Conservation (phyloP, 1,140 invertebrate genomes). For the Heliconius congener region DNA sequence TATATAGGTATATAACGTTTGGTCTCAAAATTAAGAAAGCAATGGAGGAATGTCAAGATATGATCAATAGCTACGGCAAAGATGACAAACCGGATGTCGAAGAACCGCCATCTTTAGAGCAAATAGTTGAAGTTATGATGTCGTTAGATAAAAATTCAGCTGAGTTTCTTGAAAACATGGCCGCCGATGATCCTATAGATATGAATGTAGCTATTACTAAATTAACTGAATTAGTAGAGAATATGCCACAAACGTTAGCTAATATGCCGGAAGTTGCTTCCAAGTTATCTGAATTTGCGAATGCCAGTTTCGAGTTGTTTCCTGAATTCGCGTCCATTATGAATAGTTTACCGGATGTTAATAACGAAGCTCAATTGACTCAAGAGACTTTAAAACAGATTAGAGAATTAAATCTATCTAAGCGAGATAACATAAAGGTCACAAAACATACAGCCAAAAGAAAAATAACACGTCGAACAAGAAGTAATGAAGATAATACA, state of each 20-base stretch:
- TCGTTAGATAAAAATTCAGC: conserved; percentile 66
- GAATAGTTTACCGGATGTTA: conserved; percentile 65
- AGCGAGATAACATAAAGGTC: conserved; percentile 70
- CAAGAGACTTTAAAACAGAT: conserved; percentile 77
- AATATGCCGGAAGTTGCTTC: conserved; percentile 75
- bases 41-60: conserved; percentile 75
- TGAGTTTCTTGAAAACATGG: conserved; percentile 65
- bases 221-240: conserved; percentile 64
- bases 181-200: conserved; percentile 56
- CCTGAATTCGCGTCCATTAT: conserved; percentile 73
- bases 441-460: conserved; percentile 72
- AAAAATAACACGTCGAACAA: conserved; percentile 63
- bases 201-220: conserved; percentile 58
- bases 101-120: conserved; percentile 61
- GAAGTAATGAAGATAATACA: conserved; percentile 54
- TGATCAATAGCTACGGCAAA: conserved; percentile 72
- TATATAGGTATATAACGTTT: conserved; percentile 68
- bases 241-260: conserved; percentile 74
- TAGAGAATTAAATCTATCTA: conserved; percentile 67
- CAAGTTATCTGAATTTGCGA: conserved; percentile 68
- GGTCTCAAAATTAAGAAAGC: conserved; percentile 74
- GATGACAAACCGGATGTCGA: conserved; percentile 46
- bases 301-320: conserved; percentile 63
- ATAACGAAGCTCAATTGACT: conserved; percentile 68
- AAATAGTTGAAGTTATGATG: conserved; percentile 73